Evolutionary conservation across 2,888 invertebrate species (phyloP), one percentile per base, ranked within the genome.

Genomic region (Pachydiplax longipennis): DNA sequence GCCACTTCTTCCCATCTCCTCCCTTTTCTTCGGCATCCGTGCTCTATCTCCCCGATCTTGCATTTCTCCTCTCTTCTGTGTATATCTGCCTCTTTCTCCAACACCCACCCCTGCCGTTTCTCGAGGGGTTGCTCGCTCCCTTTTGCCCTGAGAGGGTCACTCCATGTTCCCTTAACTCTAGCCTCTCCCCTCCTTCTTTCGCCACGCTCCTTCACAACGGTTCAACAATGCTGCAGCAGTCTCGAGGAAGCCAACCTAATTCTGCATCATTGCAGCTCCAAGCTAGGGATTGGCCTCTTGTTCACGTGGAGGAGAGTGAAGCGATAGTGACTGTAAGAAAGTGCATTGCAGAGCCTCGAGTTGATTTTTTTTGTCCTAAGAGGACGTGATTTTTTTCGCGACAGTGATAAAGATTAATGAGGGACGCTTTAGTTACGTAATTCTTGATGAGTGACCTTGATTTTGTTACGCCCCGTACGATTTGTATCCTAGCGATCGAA

Each of bases 211-310:
- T 87, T 87, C 65, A 87, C 61, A 65, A 87, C 37, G 61, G 40
- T 87, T 87, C 87, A 58, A 87, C 87, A 87, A 87, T 87, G 65
- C 61, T 87, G 87, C 87, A 61, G 87, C 87, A 87, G 87, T 87
- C 87, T 87, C 87, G 61, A 87, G 87, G 61, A 87, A 87, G 87
- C 61, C 87, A 87, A 65, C 87, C 87, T 87, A 87, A 87, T 87
- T 87, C 87, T 87, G 61, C 87, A 87, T 87, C 87, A 61, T 61
- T 87, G 87, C 87, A 87, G 87, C 87, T 58, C 58, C 18, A 15
- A 31, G 37, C 25, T 53, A 40, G 37, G 61, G 65, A 37, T n/a
- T 61, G 87, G 35, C 87, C 61, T 65, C 61, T 31, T 61, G 18
- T 73, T 35, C 37, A 37, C 61, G 61, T 35, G 61, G 61, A 44